Evolutionary conservation across 2,797 vertebrate species (phyloP), one percentile per base, ranked within the genome.

Genomic region (Sparus aurata): DNA sequence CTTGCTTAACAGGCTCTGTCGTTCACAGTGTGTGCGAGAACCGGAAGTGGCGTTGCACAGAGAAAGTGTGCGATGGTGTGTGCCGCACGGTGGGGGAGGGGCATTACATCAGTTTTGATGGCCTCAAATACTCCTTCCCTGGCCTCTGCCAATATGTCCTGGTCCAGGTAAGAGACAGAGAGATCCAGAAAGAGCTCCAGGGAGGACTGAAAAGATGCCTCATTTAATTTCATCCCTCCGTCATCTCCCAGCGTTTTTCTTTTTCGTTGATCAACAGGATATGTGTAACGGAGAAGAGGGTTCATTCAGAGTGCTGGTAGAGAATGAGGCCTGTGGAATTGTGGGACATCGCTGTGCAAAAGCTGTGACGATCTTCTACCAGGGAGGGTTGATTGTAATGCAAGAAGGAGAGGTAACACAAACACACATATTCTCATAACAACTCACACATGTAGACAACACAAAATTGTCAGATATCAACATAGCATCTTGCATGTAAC

Each of bases 21-120:
- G 76, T 80, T 80, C 79, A 38, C 86, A 99, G 98, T 20, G 85
- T 97, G 69, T 99, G 98, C 86, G 90, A 68, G 65, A 96, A 95
- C 65, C 96, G 97, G 84, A 98, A 94, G 87, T 99, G 98, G 98
- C 93, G 89, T 5, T 99, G 98, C 91, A 98, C 97, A 0, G 81
- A 93, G 54, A 95, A 90, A 0, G 60, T 86, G 0, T 99, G 98
- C 74, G 96, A 97, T 8, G 97, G 96, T 2, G 94, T 96, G 27
- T 99, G 98, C 82, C 96, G 93, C 6, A 93, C 94, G 0, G 90
- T 99, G 0, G 98, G 98, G 61, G 93, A 96, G 67, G 95, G 96
- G 0, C 97, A 99, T 90, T 99, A 98, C 91, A 88, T 98, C 87
- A 98, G 97, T 52, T 99, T 99, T 41, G 98, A 99, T 50, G 98